A percentile compares a stretch with the other conserved stretches of the same genome.
Evolutionary conservation across 2,797 vertebrate genomes (phyloP).

Genomic region (Arvicola amphibius): DNA sequence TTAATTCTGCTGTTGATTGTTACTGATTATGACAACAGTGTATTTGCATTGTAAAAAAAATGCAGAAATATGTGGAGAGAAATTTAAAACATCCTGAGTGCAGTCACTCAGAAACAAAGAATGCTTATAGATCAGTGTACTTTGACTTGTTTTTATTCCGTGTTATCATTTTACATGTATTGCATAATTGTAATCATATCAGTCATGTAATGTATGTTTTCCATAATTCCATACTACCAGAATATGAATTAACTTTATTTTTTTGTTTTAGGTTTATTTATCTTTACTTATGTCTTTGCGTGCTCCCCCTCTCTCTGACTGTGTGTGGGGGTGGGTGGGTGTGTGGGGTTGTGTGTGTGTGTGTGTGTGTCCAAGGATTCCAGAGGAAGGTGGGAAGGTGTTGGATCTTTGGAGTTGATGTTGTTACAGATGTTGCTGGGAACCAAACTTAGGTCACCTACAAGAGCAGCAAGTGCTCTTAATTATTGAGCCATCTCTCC

Average conservation of each 20-base stretch:
- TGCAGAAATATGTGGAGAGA: conserved; percentile 25
- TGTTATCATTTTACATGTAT: conserved; percentile 46
- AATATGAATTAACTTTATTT: neutral
- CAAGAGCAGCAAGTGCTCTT: neutral
- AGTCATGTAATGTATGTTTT: neutral
- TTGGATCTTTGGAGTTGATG: neutral
- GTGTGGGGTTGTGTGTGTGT: neutral
- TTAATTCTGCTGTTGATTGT: neutral
- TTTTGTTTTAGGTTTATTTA: neutral
- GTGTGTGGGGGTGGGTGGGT: no score
- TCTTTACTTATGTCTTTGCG: neutral
- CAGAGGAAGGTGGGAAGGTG: no score
- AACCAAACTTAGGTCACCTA: neutral
- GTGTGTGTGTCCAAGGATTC: neutral
- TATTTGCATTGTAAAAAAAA: conserved; percentile 31
- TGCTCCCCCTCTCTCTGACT: no score
- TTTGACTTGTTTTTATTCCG: conserved; percentile 40
- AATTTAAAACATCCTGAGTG: neutral
- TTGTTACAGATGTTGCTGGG: neutral
- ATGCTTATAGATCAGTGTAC: conserved; percentile 17
- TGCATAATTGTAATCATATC: conserved; percentile 1
- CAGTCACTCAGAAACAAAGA: conserved; percentile 57
- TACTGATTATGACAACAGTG: conserved; percentile 22
- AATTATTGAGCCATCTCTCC: neutral
- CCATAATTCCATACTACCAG: neutral